A percentile compares a stretch with the other conserved stretches of the same genome.
Evolutionary conservation across 2,797 vertebrate genomes (phyloP).

Genomic region (Petrocephalus sullivani): DNA sequence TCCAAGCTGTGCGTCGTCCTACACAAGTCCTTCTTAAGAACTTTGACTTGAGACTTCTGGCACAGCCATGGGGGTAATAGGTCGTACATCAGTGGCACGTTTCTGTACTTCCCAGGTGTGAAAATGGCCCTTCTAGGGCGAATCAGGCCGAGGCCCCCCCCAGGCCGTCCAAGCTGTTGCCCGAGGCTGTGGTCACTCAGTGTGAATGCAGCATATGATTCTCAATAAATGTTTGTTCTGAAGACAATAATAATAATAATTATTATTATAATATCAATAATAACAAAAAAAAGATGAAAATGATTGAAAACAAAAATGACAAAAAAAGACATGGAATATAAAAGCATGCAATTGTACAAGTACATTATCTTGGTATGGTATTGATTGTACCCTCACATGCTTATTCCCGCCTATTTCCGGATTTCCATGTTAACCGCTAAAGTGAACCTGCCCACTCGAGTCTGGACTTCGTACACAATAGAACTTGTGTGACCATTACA

Average conservation of each 20-base stretch:
- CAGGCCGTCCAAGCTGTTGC: background rate
- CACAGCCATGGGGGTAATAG: background rate
- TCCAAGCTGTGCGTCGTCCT: slow-evolving; percentile 1
- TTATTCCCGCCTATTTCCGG: slow-evolving; percentile 37
- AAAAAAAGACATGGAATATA: slow-evolving; percentile 28
- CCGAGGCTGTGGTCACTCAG: background rate
- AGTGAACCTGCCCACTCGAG: slow-evolving; percentile 24
- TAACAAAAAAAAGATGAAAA: slow-evolving; percentile 23
- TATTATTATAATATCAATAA: slow-evolving; percentile 2
- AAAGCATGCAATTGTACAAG: slow-evolving; percentile 27
- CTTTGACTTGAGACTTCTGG: background rate
- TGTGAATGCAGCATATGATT: slow-evolving; percentile 29
- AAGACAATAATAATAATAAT: background rate
- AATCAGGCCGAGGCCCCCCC: background rate
- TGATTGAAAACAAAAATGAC: slow-evolving; percentile 18
- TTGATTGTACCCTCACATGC: slow-evolving; percentile 24
- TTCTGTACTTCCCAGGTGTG: background rate
- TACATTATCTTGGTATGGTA: slow-evolving; percentile 30
- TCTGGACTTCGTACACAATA: slow-evolving; percentile 44
- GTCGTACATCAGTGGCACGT: background rate
- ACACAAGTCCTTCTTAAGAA: background rate
- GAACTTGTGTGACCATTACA: slow-evolving; percentile 48
- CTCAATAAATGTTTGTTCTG: slow-evolving; percentile 23
- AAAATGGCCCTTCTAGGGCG: background rate
- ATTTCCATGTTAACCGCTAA: slow-evolving; percentile 26